Base-by-base conservation (phyloP, 2,113 vertebrate genomes). In the Marmota monax region DNA sequence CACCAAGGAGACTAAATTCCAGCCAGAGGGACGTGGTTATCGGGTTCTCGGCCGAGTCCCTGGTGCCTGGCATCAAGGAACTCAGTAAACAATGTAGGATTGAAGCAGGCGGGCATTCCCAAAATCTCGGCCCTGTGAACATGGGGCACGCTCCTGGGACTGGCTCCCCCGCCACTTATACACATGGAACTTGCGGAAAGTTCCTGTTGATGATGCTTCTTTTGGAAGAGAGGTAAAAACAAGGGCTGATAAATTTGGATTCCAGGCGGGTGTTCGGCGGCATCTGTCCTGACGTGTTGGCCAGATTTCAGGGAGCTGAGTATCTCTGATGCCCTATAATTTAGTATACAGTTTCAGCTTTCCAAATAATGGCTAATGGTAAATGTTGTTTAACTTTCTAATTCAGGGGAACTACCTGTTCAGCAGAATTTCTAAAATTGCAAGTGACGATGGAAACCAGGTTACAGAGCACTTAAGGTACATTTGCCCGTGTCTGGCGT, bases 351-450 rank as follows among this genome's bases (percentile, higher is more conserved):
- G 95, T 96, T 95, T 96, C 86, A 97, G 86, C 90, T 90, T 94
- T 96, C 93, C 96, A 96, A 96, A 96, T 97, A 97, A 97, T 96
- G 89, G 96, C 93, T 97, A 90, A 96, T 97, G 94, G 88, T 92
- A 97, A 95, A 89, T 96, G 94, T 94, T 96, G 96, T 97, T 97
- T 96, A 97, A 95, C 96, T 95, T 97, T 97, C 86, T 92, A 74
- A 95, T 92, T 96, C 79, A 86, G 92, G 87, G 92, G 88, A 97
- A 92, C 96, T 97, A 90, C 97, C 95, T 90, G 80, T 97, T 97
- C 96, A 97, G 95, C 96, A 97, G 94, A 96, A 97, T 97, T 97
- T 90, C 29, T 29, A 58, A 89, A 96, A 96, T 95, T 90, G 22
- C 84, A 87, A 95, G 96, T 78, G 96, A 95, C 96, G 97, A 97